Conservation (phyloP, 2,797 vertebrate species). For the Siniperca undulata region DNA sequence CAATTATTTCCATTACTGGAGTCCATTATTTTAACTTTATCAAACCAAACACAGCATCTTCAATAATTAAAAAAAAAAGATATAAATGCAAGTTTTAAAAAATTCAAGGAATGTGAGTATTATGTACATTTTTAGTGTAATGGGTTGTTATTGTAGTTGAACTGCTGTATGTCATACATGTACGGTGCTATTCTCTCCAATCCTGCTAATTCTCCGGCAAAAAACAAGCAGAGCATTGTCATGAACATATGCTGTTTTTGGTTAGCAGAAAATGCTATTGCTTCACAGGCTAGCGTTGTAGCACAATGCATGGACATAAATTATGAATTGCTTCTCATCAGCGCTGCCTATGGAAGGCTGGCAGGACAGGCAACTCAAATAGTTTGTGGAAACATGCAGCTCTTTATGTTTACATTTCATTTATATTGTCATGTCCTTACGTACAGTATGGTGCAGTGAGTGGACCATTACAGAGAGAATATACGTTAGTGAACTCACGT, state of each 20-base stretch:
- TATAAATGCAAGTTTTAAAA: neutral
- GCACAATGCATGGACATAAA: slow-evolving; percentile 22
- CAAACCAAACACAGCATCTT: neutral
- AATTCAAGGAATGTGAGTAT: neutral
- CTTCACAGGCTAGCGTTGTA: neutral
- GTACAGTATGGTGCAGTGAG: neutral
- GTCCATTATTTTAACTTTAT: neutral
- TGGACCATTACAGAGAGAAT: neutral
- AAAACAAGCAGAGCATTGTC: neutral
- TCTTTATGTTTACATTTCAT: slow-evolving; percentile 6
- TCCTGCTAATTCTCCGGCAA: neutral
- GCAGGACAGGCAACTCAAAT: neutral
- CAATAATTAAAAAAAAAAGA: neutral
- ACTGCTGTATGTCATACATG: neutral
- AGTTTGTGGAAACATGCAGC: neutral
- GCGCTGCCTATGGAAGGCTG: slow-evolving; percentile 4
- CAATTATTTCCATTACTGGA: neutral
- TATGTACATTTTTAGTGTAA: neutral
- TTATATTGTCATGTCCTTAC: neutral
- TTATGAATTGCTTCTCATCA: slow-evolving; percentile 34
- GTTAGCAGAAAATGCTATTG: neutral
- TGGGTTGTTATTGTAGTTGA: neutral
- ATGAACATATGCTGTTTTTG: neutral
- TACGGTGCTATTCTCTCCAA: rapidly evolving
- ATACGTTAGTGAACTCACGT: slow-evolving; percentile 1